These are phyloP conservation scores for Myzus persicae DNA, from an alignment of 1,140 invertebrate species.

Conservation along the genomic window DNA sequence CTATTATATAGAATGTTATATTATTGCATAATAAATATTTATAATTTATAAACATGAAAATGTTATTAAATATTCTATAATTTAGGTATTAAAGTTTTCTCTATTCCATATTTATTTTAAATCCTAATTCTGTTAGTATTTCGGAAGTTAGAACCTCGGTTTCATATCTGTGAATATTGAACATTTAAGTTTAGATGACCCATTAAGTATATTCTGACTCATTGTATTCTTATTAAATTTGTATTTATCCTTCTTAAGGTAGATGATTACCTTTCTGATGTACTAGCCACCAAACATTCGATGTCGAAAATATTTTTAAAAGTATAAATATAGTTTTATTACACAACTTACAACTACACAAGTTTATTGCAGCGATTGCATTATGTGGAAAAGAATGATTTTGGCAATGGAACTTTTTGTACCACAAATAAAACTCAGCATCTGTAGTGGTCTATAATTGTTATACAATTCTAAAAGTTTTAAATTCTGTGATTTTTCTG, in stretches of 20 bases:
- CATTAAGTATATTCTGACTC: too few species aligned
- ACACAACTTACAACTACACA: not conserved
- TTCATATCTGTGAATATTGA: too few species aligned
- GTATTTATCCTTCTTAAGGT: not conserved
- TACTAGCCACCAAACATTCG: not conserved
- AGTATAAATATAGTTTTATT: not conserved
- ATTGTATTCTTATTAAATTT: not conserved
- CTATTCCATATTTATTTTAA: too few species aligned
- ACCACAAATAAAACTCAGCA: not conserved
- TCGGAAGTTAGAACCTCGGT: too few species aligned
- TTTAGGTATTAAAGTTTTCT: too few species aligned
- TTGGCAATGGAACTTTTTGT: not conserved
- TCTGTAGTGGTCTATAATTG: not conserved
- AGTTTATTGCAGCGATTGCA: not conserved
- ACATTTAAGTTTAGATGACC: too few species aligned
- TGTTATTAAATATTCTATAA: too few species aligned
- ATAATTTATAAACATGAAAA: too few species aligned
- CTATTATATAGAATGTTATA: too few species aligned
- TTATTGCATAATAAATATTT: too few species aligned
- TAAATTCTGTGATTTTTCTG: not conserved
- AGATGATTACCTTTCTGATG: not conserved
- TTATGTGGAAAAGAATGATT: not conserved
- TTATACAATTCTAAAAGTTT: constrained; percentile 8
- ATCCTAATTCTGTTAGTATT: too few species aligned
- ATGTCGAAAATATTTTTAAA: constrained; percentile 10